A percentile compares a stretch with the other conserved stretches of the same genome.
Evolutionary conservation across 2,888 invertebrate genomes (phyloP).

Genomic region (Parnassius glacialis): DNA sequence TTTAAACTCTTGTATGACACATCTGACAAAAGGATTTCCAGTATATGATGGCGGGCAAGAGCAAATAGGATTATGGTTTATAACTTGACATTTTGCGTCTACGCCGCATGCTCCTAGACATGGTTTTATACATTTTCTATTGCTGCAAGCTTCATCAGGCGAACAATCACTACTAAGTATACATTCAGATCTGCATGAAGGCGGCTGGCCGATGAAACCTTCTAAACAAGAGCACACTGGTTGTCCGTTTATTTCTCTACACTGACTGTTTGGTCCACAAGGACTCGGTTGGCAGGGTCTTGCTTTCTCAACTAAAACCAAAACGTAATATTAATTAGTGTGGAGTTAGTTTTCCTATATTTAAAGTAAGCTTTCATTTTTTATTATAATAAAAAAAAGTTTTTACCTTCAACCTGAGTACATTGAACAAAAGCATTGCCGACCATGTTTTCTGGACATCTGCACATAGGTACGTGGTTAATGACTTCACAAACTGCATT

Average conservation of each 20-base stretch:
- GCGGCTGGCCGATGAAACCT: slow-evolving; percentile 88
- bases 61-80: slow-evolving; percentile 91
- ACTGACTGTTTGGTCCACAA: slow-evolving; percentile 90
- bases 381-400: no score
- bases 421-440: slow-evolving; percentile 86
- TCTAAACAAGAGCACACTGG: slow-evolving; percentile 86
- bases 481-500: slow-evolving; percentile 87
- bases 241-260: slow-evolving; percentile 86
- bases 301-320: slow-evolving; percentile 54
- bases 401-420: slow-evolving; percentile 62
- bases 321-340: slow-evolving; percentile 2
- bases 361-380: no score
- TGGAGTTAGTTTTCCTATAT: no score
- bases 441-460: slow-evolving; percentile 83
- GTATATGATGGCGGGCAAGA: slow-evolving; percentile 84
- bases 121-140: slow-evolving; percentile 90
- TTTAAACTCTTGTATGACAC: slow-evolving; percentile 74
- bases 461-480: slow-evolving; percentile 87
- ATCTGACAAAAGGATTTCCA: slow-evolving; percentile 89
- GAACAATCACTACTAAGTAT: slow-evolving; percentile 87
- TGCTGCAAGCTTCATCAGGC: slow-evolving; percentile 87
- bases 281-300: slow-evolving; percentile 81
- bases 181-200: slow-evolving; percentile 89
- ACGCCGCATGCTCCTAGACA: slow-evolving; percentile 91
- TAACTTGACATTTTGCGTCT: slow-evolving; percentile 86